Evolutionary conservation across 1,140 invertebrate genomes (phyloP), one percentile per base, ranked within the genome.

Genomic region (Eulimnadia texana): DNA sequence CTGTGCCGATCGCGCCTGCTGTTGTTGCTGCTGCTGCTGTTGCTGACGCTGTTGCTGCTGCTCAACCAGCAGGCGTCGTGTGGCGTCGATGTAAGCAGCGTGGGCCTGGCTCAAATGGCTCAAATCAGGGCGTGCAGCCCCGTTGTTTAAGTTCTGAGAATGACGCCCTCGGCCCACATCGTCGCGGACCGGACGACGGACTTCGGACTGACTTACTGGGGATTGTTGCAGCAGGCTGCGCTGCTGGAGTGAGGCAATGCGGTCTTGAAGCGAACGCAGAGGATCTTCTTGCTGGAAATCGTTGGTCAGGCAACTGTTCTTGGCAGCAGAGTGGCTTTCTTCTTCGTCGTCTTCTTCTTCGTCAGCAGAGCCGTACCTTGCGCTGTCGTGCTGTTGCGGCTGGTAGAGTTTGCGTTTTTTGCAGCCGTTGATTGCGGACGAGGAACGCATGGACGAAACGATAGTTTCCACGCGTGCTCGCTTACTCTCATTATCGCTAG

Each of bases 361-460:
- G 3, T 62, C 64, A 27, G 64, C 67, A 23, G 58, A 64, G 52
- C 58, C 63, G 50, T 52, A 55, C 23, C 67, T 64, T 1, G 69
- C 54, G 47, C 62, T 56, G 52, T 91, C 88, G 70, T 94, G 90
- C 68, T 95, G 92, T 70, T 94, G 90, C 1, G 93, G 93, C 67
- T 95, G 90, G 71, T 95, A 95, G n/a, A 96, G 78, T 73, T 97
- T 98, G 22, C 93, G 80, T 76, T 97, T 97, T 72, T 94, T 94
- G 76, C 88, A 95, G 50, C 88, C 92, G 72, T 61, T 61, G 0
- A 61, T 54, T 6, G 29, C 50, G 23, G 53, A 19, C n/a, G 25
- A 29, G 51, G 60, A 33, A 23, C 60, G 60, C 60, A 61, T 94
- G 54, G 85, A 88, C 57, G 86, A 90, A 56, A 94, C 88, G 64